phyloP scores from a whole-genome alignment of 2,888 invertebrate genomes.

The Sarcophaga rosellei region DNA sequence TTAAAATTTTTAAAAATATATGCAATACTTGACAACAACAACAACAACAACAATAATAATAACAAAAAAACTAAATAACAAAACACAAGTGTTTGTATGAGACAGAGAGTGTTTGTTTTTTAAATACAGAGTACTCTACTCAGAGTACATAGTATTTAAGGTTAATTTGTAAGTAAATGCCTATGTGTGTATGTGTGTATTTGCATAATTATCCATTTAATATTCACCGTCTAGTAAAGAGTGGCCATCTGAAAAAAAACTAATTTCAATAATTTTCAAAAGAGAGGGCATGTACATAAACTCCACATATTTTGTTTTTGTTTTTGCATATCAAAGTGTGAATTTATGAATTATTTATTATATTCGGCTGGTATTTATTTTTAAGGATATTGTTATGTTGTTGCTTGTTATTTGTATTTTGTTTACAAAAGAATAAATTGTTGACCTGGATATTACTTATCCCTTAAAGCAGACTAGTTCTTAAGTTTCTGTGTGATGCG shows the following conservation, averaged over 20 bases:
- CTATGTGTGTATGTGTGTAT: not conserved
- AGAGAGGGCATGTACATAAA: too few species aligned
- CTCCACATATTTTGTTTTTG: too few species aligned
- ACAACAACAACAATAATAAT: slow-evolving; percentile 6
- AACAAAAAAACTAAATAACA: slow-evolving; percentile 3
- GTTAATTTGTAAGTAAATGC: not conserved
- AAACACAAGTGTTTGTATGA: not conserved
- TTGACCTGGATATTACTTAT: not conserved
- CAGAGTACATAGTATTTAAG: too few species aligned
- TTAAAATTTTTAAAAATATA: slow-evolving; percentile 44
- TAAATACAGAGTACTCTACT: not conserved
- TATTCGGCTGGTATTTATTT: not conserved
- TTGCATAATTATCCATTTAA: not conserved
- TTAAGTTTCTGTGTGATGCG: not conserved
- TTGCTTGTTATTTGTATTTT: not conserved
- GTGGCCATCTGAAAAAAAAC: slow-evolving; percentile 32
- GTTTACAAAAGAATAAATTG: not conserved
- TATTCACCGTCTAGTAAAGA: slow-evolving; percentile 55
- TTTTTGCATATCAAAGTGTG: too few species aligned
- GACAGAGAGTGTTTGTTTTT: slow-evolving; percentile 17
- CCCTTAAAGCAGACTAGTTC: not conserved
- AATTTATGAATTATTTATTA: not conserved
- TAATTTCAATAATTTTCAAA: slow-evolving; percentile 55
- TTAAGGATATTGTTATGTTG: not conserved
- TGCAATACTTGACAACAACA: slow-evolving; percentile 33